Evolutionary conservation across 2,113 vertebrate species (phyloP).

Genomic region (Albula glossodonta): DNA sequence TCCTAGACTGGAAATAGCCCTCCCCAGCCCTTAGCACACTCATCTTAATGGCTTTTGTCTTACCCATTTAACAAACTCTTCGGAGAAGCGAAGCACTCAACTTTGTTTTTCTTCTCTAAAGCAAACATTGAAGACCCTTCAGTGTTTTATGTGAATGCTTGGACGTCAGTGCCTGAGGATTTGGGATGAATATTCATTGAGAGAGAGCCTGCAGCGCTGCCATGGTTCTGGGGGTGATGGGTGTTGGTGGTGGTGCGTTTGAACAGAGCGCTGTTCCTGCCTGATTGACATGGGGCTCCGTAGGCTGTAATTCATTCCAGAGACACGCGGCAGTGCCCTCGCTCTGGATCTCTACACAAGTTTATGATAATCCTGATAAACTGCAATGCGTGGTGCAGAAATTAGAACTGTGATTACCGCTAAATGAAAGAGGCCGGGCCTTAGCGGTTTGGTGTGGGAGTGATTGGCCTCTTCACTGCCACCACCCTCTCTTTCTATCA

Average conservation of each 20-base stretch:
- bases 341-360: neutral
- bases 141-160: neutral
- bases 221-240: neutral
- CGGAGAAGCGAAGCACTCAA: neutral
- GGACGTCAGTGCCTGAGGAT: neutral
- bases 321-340: constrained; percentile 3
- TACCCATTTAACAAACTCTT: constrained; percentile 14
- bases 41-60: constrained; percentile 32
- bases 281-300: constrained; percentile 4
- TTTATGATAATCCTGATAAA: constrained; percentile 17
- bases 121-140: constrained; percentile 10
- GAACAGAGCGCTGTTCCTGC: neutral
- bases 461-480: neutral
- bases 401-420: constrained; percentile 7
- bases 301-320: constrained; percentile 9
- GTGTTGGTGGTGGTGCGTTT: neutral
- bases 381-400: neutral
- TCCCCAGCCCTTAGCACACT: neutral
- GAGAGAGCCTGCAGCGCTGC: neutral
- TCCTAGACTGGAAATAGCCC: neutral
- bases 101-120: neutral
- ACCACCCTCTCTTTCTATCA: neutral
- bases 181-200: constrained; percentile 10
- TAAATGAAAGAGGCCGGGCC: constrained; percentile 2
- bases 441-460: neutral